Conservation (phyloP, 2,797 vertebrate species). For the Danio choprae region DNA sequence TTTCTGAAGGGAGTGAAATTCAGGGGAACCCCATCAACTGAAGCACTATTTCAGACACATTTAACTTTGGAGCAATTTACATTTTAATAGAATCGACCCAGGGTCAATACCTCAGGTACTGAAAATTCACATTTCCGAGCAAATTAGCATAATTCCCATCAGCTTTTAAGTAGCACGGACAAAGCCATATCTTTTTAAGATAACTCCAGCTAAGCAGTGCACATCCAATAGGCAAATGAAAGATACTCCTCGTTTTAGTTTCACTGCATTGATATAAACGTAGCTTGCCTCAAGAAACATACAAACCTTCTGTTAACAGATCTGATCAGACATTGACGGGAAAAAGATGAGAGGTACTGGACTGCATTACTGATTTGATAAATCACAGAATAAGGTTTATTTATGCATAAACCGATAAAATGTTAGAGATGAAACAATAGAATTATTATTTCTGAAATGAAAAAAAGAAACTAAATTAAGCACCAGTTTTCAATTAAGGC, state of each 20-base stretch:
- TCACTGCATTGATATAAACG: conserved; percentile 9
- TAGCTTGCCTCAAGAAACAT: conserved; percentile 9
- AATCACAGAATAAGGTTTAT: conserved; percentile 9
- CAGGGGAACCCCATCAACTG: conserved; percentile 67
- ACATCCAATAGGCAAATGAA: conserved; percentile 63
- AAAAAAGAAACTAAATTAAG: neutral
- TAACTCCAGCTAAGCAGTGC: conserved; percentile 68
- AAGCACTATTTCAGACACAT: conserved; percentile 74
- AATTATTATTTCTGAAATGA: neutral
- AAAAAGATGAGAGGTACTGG: conserved; percentile 12
- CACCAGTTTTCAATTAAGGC: neutral
- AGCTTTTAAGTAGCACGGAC: conserved; percentile 77
- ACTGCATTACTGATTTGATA: neutral
- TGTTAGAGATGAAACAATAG: neutral
- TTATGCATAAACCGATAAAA: neutral
- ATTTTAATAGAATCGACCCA: conserved; percentile 84
- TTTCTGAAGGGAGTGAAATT: conserved; percentile 56
- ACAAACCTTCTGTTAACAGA: conserved; percentile 16
- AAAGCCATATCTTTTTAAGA: conserved; percentile 76
- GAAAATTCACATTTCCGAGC: conserved; percentile 74
- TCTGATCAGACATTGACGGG: conserved; percentile 17
- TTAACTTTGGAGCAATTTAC: conserved; percentile 80
- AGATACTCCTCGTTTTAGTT: conserved; percentile 44
- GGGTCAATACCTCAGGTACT: conserved; percentile 82
- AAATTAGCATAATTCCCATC: conserved; percentile 86